These are phyloP conservation scores for Globicephala melas DNA, from an alignment of 2,113 vertebrate species.

Conservation along the genomic window DNA sequence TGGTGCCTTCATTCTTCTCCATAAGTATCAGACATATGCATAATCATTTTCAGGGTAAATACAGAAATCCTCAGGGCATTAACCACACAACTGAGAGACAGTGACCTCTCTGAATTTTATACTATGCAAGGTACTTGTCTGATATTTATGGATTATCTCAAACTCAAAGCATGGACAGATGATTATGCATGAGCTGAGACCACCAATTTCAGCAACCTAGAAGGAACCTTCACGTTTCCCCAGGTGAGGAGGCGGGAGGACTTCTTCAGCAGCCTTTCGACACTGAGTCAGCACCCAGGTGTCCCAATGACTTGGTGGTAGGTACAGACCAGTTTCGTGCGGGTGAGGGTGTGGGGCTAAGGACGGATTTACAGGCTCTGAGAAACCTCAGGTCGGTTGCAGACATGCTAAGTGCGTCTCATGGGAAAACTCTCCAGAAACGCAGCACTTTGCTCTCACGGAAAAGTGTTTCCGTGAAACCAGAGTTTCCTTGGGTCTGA, in stretches of 20 bases:
- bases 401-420: background rate
- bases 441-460: background rate
- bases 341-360: background rate
- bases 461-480: background rate
- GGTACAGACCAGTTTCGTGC: fast-evolving
- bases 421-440: background rate
- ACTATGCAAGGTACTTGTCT: fast-evolving
- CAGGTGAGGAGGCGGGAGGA: fast-evolving
- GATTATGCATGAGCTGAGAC: fast-evolving
- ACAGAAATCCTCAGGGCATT: background rate
- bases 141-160: background rate
- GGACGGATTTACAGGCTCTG: background rate
- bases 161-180: background rate
- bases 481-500: background rate
- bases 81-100: background rate
- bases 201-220: background rate
- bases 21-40: background rate
- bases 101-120: background rate
- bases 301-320: background rate
- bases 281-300: background rate
- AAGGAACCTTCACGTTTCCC: background rate
- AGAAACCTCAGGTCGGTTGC: background rate
- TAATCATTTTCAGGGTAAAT: background rate
- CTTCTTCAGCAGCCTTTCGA: background rate
- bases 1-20: no score